A percentile compares a stretch with the other conserved stretches of the same genome.
These are phyloP conservation scores for Macaca nemestrina DNA, from an alignment of 2,113 vertebrate genomes.

Conservation along the genomic window DNA sequence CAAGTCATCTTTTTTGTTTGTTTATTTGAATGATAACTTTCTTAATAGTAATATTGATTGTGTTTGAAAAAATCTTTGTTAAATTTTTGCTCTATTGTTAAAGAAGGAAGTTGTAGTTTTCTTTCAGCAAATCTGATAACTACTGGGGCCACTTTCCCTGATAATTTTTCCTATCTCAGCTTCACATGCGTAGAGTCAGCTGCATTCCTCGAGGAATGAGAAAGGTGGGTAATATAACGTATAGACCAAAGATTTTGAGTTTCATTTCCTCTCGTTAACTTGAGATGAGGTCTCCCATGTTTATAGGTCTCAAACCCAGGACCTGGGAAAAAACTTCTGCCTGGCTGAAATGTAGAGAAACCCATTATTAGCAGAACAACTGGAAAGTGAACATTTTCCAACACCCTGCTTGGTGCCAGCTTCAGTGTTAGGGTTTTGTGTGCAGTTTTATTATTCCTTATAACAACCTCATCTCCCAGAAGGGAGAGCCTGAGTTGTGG, in stretches of 20 bases:
- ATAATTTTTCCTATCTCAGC: neutral
- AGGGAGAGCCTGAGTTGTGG: neutral
- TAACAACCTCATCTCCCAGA: neutral
- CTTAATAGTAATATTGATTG: neutral
- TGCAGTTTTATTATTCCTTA: neutral
- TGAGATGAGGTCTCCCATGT: neutral
- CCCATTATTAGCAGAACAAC: neutral
- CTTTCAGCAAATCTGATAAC: neutral
- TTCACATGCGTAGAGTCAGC: neutral
- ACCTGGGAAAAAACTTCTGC: neutral
- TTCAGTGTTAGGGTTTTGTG: neutral
- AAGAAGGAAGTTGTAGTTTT: neutral
- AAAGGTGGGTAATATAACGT: neutral
- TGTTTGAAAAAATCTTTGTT: neutral
- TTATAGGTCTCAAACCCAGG: neutral
- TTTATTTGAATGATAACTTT: neutral
- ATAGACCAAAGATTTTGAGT: neutral
- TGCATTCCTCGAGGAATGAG: neutral
- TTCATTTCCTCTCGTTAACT: neutral
- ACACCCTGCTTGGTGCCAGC: neutral
- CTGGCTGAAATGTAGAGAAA: neutral
- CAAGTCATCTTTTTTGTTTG: neutral
- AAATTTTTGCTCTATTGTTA: neutral
- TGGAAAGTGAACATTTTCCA: neutral
- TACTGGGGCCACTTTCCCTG: neutral